These are phyloP conservation scores for Ochropacha duplaris DNA, from an alignment of 2,888 invertebrate genomes.

Conservation along the genomic window DNA sequence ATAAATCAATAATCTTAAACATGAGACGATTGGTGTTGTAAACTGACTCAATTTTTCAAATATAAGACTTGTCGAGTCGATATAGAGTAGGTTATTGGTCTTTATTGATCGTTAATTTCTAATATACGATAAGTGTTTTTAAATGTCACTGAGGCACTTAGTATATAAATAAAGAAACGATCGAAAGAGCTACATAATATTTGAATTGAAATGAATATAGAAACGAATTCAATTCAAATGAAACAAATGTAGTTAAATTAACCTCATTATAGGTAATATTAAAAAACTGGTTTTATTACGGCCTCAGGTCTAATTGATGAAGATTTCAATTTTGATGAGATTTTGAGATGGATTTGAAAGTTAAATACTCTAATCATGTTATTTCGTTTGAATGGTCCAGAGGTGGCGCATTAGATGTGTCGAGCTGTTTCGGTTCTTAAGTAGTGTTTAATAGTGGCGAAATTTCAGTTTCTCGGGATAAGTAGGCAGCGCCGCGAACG, in stretches of 20 bases:
- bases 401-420: conserved; percentile 51
- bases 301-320: conserved; percentile 28
- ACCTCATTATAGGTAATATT: too few relatives aligned
- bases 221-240: too few relatives aligned
- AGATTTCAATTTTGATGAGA: conserved; percentile 33
- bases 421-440: conserved; percentile 38
- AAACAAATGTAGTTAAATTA: too few relatives aligned
- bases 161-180: neutral
- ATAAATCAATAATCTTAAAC: neutral
- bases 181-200: neutral
- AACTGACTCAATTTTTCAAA: neutral
- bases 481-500: conserved; percentile 37
- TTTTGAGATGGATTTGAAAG: conserved; percentile 44
- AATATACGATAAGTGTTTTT: neutral
- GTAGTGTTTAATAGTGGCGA: conserved; percentile 48
- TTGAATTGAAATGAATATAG: neutral
- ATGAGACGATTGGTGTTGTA: neutral
- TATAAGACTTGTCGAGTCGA: too few relatives aligned
- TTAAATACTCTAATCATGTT: conserved; percentile 50
- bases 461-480: conserved; percentile 57
- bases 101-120: neutral
- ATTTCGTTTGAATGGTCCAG: conserved; percentile 32
- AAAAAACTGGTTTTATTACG: neutral
- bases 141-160: neutral
- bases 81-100: neutral